A percentile compares a stretch with the other conserved stretches of the same genome.
Evolutionary conservation across 2,888 invertebrate genomes (phyloP).

Genomic region (Chrysina gloriosa): DNA sequence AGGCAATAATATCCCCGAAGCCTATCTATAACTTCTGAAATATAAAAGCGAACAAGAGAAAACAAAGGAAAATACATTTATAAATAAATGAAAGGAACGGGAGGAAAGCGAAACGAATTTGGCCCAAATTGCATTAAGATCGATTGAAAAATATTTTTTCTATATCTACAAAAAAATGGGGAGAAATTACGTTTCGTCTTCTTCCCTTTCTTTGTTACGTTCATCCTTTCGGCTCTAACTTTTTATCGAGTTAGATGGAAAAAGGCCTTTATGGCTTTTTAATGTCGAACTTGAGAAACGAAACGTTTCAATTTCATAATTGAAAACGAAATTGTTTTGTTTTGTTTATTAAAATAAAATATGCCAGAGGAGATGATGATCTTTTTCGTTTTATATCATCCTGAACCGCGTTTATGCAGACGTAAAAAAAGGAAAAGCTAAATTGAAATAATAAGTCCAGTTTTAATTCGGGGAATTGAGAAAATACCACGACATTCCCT

Average conservation of each 20-base stretch:
- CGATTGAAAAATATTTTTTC: constrained; percentile 33
- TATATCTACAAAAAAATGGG: constrained; percentile 17
- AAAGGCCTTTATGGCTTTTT: constrained; percentile 47
- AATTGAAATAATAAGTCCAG: constrained; percentile 8
- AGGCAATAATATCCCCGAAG: constrained; percentile 1
- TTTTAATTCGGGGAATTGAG: constrained; percentile 11
- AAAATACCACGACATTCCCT: constrained; percentile 7
- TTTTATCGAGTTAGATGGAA: constrained; percentile 21
- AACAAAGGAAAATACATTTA: constrained; percentile 31
- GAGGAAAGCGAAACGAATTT: constrained; percentile 11
- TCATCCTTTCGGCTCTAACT: neutral
- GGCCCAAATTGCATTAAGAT: constrained; percentile 51
- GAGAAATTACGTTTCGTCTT: constrained; percentile 28
- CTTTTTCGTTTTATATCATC: constrained; percentile 9
- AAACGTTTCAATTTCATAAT: constrained; percentile 57
- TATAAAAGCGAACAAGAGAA: neutral
- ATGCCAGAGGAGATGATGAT: constrained; percentile 11
- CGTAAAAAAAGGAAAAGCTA: neutral
- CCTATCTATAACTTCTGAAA: neutral
- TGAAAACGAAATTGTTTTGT: constrained; percentile 57
- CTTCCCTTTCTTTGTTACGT: neutral
- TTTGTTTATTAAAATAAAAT: constrained; percentile 44
- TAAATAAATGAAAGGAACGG: constrained; percentile 21
- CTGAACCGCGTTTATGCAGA: neutral
- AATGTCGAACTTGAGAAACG: constrained; percentile 47